Evolutionary conservation across 1,140 invertebrate species (phyloP), one percentile per base, ranked within the genome.

Genomic region (Lineus longissimus): DNA sequence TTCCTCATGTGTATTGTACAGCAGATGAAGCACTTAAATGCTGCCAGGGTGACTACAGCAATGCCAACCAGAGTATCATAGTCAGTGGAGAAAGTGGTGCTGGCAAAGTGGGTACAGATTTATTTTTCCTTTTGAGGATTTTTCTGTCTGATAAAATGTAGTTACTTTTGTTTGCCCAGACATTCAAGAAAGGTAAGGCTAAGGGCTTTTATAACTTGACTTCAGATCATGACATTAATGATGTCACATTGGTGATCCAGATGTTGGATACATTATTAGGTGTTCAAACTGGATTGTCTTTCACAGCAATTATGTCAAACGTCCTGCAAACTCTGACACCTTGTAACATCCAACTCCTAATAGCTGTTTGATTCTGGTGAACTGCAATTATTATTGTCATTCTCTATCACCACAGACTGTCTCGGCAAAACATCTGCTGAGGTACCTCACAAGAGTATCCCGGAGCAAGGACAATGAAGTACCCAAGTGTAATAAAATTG

Each of bases 1-100:
- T 97, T 73, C 96, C 96, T 0, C 96, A 99, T 79, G 95, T 99
- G 67, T 99, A 96, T 83, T 93, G 94, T 11, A 91, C 98, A 0
- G 92, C 94, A 0, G 94, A 97, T 83, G 92, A 97, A 78, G 95
- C 95, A 0, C 96, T 91, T 79, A 94, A 91, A 0, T 91, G 94
- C 81, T 83, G 97, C 82, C 91, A 94, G 82, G 86, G 91, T 85
- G 87, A 74, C 55, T 41, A 71, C 25, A 64, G 68, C 76, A 88
- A 87, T 62, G 86, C 87, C 65, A 91, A 97, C 79, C 94, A 98
- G 75, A 95, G 93, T 69, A 97, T 99, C 67, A 96, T 99, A 72
- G 94, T 99, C 19, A 95, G 92, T 66, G 94, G 94, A 0, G 94
- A 97, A 79, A 95, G 92, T 6, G 94, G 94, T 0, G 93, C 95